Conservation (phyloP, 1,140 invertebrate genomes). For the Neodiprion virginianus region DNA sequence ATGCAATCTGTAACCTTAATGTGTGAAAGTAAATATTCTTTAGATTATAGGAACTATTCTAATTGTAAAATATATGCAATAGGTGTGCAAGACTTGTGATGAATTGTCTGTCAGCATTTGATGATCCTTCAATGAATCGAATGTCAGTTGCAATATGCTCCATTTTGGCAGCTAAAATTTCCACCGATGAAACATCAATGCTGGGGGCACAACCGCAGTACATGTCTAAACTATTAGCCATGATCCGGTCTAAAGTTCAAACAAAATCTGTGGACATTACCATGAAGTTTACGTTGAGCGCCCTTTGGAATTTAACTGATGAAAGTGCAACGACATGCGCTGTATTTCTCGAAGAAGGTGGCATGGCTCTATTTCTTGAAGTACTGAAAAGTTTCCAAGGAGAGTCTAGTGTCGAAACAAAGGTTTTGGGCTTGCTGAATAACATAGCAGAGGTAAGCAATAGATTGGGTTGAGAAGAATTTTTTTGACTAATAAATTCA, state of each 20-base stretch:
- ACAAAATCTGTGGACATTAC: slow-evolving; percentile 73
- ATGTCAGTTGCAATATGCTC: slow-evolving; percentile 87
- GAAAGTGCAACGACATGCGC: slow-evolving; percentile 77
- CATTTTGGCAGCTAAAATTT: slow-evolving; percentile 76
- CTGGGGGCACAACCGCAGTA: slow-evolving; percentile 74
- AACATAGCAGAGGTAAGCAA: slow-evolving; percentile 80
- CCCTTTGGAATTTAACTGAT: slow-evolving; percentile 85
- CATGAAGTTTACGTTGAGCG: slow-evolving; percentile 82
- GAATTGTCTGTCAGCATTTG: slow-evolving; percentile 77
- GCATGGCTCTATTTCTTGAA: slow-evolving; percentile 73
- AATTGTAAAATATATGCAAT: slow-evolving; percentile 12
- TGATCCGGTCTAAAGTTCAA: slow-evolving; percentile 73
- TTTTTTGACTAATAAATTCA: slow-evolving; percentile 13
- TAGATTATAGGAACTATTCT: no score
- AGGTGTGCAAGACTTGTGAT: slow-evolving; percentile 78
- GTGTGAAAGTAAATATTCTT: no score
- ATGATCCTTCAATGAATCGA: slow-evolving; percentile 77
- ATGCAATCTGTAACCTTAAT: no score
- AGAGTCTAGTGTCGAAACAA: slow-evolving; percentile 77
- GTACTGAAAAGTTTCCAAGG: slow-evolving; percentile 71
- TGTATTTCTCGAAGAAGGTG: slow-evolving; percentile 76
- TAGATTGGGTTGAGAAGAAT: background rate
- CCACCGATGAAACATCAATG: slow-evolving; percentile 76
- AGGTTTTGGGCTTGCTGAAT: slow-evolving; percentile 81
- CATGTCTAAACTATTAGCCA: slow-evolving; percentile 76